These are phyloP conservation scores for Aphrophora alni DNA, from an alignment of 2,888 invertebrate genomes.

Conservation along the genomic window DNA sequence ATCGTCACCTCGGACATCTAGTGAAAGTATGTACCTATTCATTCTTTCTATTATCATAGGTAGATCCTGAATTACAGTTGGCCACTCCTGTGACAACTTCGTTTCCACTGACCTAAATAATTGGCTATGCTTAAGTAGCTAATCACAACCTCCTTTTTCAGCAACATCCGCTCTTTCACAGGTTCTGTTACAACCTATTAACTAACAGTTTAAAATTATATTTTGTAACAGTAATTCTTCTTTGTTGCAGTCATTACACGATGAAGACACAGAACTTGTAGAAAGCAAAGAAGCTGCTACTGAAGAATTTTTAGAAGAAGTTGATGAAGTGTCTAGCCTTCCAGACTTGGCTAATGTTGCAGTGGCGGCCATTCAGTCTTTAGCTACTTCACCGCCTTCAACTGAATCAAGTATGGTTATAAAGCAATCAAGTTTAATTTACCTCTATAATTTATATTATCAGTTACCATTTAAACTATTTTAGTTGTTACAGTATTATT, in stretches of 20 bases:
- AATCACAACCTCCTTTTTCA: too few species aligned
- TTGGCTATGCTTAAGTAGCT: too few species aligned
- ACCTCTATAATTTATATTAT: neutral
- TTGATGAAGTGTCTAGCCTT: conserved; percentile 27
- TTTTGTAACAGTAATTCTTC: neutral
- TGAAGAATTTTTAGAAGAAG: neutral
- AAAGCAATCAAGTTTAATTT: neutral
- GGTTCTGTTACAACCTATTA: too few species aligned
- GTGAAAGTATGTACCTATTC: too few species aligned
- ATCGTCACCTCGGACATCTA: too few species aligned
- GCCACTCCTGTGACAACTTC: too few species aligned
- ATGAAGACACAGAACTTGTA: conserved; percentile 26
- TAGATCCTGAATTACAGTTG: too few species aligned
- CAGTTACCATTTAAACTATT: neutral
- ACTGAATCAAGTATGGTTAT: conserved; percentile 35
- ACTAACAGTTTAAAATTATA: too few species aligned
- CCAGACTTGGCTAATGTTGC: conserved; percentile 54
- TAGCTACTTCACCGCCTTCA: conserved; percentile 50
- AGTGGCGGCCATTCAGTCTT: conserved; percentile 52
- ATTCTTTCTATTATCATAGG: too few species aligned
- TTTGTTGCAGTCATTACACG: conserved; percentile 27
- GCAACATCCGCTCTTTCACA: too few species aligned
- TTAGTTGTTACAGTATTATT: neutral
- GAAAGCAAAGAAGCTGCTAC: conserved; percentile 21
- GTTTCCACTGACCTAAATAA: too few species aligned